Percentiles rank a stretch among this genome's conserved stretches.
These are phyloP conservation scores for Xenentodon cancila DNA, from an alignment of 2,797 vertebrate species.

Conservation along the genomic window DNA sequence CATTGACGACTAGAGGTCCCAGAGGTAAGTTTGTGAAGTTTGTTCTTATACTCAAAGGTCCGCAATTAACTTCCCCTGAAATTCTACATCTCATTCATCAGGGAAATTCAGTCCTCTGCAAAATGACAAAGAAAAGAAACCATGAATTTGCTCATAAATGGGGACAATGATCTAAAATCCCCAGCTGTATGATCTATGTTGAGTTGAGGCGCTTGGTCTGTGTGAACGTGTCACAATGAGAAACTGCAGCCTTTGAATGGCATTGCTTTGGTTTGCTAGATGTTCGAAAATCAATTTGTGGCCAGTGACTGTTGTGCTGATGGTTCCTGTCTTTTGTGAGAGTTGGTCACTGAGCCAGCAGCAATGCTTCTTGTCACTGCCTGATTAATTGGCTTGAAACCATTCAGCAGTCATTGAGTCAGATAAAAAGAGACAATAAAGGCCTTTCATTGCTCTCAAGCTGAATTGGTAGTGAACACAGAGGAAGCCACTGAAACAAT, in stretches of 20 bases:
- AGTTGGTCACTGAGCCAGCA: conserved; percentile 70
- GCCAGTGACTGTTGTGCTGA: conserved; percentile 59
- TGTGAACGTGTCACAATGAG: conserved; percentile 27
- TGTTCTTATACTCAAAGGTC: conserved; percentile 56
- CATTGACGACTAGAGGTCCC: conserved; percentile 47
- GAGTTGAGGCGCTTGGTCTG: conserved; percentile 29
- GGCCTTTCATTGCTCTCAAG: conserved; percentile 61
- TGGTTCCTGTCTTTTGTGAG: conserved; percentile 63
- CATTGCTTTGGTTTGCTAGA: conserved; percentile 41
- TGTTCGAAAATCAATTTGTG: conserved; percentile 66
- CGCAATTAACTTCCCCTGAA: conserved; percentile 24
- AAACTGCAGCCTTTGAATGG: conserved; percentile 53
- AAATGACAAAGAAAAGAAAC: background rate
- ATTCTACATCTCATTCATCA: conserved; percentile 37
- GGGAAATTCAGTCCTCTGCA: background rate
- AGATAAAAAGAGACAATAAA: conserved; percentile 73
- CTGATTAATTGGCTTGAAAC: conserved; percentile 76
- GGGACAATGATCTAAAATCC: conserved; percentile 17
- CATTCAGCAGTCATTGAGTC: conserved; percentile 67
- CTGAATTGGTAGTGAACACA: conserved; percentile 43
- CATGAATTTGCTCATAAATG: conserved; percentile 1
- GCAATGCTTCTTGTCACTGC: conserved; percentile 60
- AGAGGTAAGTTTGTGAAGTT: conserved; percentile 69
- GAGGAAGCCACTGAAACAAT: conserved; percentile 53
- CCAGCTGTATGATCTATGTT: conserved; percentile 6